Conservation (phyloP, 2,113 vertebrate species). For the Tetrao urogallus region DNA sequence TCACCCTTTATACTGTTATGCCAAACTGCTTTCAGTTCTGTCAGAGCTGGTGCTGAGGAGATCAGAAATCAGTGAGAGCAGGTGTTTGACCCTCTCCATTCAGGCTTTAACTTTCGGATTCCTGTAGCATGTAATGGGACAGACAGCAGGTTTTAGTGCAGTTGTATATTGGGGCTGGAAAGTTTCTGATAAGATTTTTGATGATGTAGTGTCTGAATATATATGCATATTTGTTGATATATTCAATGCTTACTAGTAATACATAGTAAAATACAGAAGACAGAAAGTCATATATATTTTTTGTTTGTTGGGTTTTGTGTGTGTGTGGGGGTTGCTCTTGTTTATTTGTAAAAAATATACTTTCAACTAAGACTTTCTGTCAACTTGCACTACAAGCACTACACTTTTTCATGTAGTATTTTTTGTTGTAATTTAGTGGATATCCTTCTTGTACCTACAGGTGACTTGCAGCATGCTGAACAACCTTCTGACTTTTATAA, state of each 20-base stretch:
- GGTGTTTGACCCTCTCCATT: background rate
- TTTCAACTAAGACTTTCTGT: background rate
- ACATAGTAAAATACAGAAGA: background rate
- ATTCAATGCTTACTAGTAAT: background rate
- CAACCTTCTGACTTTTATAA: accelerated
- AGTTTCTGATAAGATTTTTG: background rate
- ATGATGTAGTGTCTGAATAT: background rate
- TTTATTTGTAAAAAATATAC: background rate
- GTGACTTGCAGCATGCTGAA: background rate
- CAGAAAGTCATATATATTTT: background rate
- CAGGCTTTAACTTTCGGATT: background rate
- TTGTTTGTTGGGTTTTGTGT: background rate
- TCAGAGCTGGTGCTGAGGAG: accelerated
- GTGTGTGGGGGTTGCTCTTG: too few species aligned
- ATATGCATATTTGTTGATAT: background rate
- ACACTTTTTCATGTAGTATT: background rate
- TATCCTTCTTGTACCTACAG: background rate
- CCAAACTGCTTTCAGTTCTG: background rate
- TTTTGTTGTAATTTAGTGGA: background rate
- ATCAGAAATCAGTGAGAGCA: background rate
- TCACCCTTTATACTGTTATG: background rate
- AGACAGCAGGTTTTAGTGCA: background rate
- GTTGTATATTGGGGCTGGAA: background rate
- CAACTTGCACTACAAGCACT: accelerated
- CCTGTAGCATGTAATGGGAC: background rate